Evolutionary conservation across 2,113 vertebrate species (phyloP).

Genomic region (Onychorhynchus coronatus): DNA sequence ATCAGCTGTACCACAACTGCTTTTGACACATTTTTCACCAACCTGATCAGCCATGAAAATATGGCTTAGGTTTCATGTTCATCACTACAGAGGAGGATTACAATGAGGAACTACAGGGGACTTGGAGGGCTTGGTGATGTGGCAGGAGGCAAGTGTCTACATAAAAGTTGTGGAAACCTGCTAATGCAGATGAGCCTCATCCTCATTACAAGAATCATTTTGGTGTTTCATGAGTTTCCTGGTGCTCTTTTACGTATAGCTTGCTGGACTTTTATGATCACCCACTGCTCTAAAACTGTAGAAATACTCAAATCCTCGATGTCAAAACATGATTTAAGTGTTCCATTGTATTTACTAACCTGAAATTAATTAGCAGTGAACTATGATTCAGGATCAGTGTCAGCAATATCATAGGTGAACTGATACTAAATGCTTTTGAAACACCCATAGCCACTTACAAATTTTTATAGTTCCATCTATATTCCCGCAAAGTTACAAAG

Average conservation of each 20-base stretch:
- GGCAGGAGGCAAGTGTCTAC: neutral
- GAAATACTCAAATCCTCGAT: neutral
- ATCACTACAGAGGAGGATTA: neutral
- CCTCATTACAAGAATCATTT: neutral
- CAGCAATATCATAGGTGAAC: neutral
- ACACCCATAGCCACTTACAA: neutral
- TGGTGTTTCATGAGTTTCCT: neutral
- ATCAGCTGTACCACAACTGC: neutral
- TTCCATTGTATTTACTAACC: neutral
- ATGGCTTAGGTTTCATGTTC: neutral
- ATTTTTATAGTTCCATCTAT: accelerated
- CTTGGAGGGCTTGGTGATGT: neutral
- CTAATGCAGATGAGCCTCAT: neutral
- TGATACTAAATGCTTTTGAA: neutral
- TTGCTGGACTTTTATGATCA: neutral
- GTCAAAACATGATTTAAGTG: neutral
- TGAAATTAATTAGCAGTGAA: neutral
- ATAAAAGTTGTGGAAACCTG: neutral
- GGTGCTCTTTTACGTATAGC: neutral
- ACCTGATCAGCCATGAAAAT: neutral
- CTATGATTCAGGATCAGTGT: neutral
- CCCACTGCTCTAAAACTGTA: neutral
- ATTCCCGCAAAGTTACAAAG: neutral
- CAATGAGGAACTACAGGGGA: accelerated
- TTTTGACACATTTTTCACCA: neutral